A percentile compares a stretch with the other conserved stretches of the same genome.
Evolutionary conservation across 2,797 vertebrate genomes (phyloP).

Genomic region (Gorsachius magnificus): DNA sequence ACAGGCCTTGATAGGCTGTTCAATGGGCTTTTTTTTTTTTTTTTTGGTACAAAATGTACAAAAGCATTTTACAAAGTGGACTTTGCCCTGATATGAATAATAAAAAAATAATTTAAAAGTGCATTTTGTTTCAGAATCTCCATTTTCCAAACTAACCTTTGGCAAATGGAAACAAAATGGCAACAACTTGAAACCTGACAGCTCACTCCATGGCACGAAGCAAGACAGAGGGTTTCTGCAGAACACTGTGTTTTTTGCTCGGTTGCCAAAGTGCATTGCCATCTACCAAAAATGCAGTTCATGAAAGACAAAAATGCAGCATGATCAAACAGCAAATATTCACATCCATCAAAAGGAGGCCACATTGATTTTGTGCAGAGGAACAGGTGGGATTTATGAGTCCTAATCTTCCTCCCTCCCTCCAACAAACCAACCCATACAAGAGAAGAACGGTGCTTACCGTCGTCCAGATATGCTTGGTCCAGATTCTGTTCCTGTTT

Average conservation of each 20-base stretch:
- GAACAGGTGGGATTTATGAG: neutral
- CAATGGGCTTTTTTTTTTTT: constrained; percentile 25
- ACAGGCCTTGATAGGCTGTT: constrained; percentile 29
- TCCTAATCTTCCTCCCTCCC: neutral
- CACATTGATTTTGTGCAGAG: neutral
- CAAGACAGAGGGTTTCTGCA: neutral
- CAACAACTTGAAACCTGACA: neutral
- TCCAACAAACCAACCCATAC: neutral
- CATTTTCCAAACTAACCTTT: constrained; percentile 20
- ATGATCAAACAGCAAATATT: neutral
- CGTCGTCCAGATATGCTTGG: constrained; percentile 98
- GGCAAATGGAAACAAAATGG: constrained; percentile 23
- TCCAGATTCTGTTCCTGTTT: constrained; percentile 97
- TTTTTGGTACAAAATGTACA: constrained; percentile 31
- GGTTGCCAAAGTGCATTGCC: neutral
- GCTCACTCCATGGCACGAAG: neutral
- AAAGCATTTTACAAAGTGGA: constrained; percentile 46
- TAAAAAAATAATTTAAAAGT: constrained; percentile 25
- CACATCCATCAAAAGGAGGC: neutral
- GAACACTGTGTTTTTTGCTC: neutral
- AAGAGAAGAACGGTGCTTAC: constrained; percentile 79
- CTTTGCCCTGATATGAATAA: constrained; percentile 43
- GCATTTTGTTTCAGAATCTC: constrained; percentile 21
- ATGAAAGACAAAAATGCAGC: neutral
- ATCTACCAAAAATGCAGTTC: neutral